Evolutionary conservation across 2,888 invertebrate genomes (phyloP), one percentile per base, ranked within the genome.

Genomic region (Drosophila antonietae): DNA sequence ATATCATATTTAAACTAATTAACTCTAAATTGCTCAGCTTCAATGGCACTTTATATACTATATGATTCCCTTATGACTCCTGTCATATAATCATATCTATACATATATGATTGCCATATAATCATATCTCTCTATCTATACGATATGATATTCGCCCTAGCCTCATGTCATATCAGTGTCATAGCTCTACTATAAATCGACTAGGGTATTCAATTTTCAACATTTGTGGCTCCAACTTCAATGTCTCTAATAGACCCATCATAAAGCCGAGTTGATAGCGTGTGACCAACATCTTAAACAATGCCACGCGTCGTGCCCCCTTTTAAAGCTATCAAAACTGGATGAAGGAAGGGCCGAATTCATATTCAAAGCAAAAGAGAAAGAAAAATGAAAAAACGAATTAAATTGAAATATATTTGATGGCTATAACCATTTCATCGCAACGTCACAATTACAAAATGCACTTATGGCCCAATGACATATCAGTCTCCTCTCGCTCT

Each of bases 401-500:
- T 58, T n/a, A 43, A 65, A 75, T 75, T 79, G 47, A 47, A 75
- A 63, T 56, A 33, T 56, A 46, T 77, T 80, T 76, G 52, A 80
- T 78, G 56, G 73, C 68, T 61, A 52, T 62, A 20, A 59, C 39
- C 72, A 68, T 78, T 80, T 78, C 80, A 78, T 56, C 78, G 80
- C 61, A 59, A 78, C 80, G 80, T 80, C 80, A 77, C 80, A 78
- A 78, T 77, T 78, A 78, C 77, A 80, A 78, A 78, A 72, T 76
- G 80, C 78, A 78, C 78, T 78, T 78, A 76, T 80, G 80, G 73
- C 80, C 77, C 67, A 78, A 80, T 57, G 80, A 78, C 80, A 78
- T 71, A 79, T 67, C 43, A 15, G 9, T 9, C 51, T 7, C 64
- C 75, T 68, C 28, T 39, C 67, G 23, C 28, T 46, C 63, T 33